Evolutionary conservation across 1,140 invertebrate genomes (phyloP).

Genomic region (Drosophila kepulauana): DNA sequence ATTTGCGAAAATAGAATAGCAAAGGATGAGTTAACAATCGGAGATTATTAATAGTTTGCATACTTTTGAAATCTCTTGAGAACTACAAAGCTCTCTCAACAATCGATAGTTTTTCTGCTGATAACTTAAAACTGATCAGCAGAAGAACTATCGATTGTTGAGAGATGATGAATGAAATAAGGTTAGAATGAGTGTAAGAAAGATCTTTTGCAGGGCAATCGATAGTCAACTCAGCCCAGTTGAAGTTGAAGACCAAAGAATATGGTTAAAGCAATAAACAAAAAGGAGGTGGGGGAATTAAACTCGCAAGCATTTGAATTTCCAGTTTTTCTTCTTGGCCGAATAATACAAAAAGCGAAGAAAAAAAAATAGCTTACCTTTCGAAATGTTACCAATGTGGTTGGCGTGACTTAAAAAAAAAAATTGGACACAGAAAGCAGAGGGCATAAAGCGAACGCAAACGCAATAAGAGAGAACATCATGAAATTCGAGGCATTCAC

Average conservation of each 20-base stretch:
- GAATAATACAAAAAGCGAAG: constrained; percentile 6
- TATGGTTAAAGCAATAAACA: background rate
- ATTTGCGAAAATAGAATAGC: no score
- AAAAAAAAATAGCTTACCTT: constrained; percentile 49
- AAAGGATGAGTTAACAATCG: no score
- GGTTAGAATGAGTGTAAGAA: no score
- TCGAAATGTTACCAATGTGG: constrained; percentile 40
- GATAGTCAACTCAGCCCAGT: background rate
- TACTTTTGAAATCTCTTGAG: no score
- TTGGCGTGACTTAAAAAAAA: constrained; percentile 39
- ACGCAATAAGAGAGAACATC: constrained; percentile 55
- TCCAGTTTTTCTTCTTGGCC: constrained; percentile 47
- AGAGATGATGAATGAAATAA: no score
- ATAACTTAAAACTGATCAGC: no score
- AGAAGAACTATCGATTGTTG: no score
- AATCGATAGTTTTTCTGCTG: no score
- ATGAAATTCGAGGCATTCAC: constrained; percentile 57
- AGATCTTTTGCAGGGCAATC: background rate
- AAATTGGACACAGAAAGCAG: constrained; percentile 51
- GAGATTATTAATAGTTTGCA: no score
- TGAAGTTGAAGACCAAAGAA: background rate
- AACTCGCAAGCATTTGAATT: constrained; percentile 55
- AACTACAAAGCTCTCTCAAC: no score
- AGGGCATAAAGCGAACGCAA: constrained; percentile 31
- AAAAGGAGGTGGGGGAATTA: background rate